These are phyloP conservation scores for Diadumene lineata DNA, from an alignment of 92 coral and sea anemone species.

Conservation along the genomic window DNA sequence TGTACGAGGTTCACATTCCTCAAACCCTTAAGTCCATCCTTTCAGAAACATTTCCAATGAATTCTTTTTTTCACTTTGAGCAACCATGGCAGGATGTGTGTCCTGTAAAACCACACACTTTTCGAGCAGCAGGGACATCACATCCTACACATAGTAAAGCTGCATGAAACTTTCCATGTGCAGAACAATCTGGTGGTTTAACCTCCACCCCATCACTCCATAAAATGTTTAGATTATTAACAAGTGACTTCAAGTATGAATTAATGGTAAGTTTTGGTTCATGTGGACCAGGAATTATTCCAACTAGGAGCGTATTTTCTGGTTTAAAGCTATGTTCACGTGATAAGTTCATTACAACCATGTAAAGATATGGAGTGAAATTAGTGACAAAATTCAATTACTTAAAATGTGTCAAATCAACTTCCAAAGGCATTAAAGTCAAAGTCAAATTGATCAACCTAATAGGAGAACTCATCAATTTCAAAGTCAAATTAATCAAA, in stretches of 20 bases:
- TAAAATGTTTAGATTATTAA: constrained; percentile 28
- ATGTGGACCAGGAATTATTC: constrained; percentile 60
- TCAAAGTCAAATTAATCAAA: too few species aligned
- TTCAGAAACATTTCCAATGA: background rate
- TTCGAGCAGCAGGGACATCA: background rate
- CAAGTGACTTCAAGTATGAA: constrained; percentile 24
- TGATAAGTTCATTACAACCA: constrained; percentile 63
- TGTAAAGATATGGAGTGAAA: too few species aligned
- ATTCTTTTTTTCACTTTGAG: background rate
- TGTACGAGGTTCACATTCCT: background rate
- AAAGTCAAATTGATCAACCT: too few species aligned
- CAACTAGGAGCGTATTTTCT: constrained; percentile 51
- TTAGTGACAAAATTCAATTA: too few species aligned
- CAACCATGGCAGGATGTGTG: background rate
- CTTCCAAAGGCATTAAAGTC: too few species aligned
- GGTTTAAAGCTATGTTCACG: constrained; percentile 48
- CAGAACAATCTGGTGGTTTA: background rate
- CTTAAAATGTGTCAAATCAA: too few species aligned
- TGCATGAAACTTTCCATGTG: background rate
- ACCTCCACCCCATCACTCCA: constrained; percentile 15
- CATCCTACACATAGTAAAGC: background rate
- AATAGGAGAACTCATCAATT: too few species aligned
- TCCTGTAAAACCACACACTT: background rate
- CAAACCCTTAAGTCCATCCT: background rate
- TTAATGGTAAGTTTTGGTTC: constrained; percentile 47